Evolutionary conservation across 2,888 invertebrate genomes (phyloP), one percentile per base, ranked within the genome.

Genomic region (Dorcus hopei): DNA sequence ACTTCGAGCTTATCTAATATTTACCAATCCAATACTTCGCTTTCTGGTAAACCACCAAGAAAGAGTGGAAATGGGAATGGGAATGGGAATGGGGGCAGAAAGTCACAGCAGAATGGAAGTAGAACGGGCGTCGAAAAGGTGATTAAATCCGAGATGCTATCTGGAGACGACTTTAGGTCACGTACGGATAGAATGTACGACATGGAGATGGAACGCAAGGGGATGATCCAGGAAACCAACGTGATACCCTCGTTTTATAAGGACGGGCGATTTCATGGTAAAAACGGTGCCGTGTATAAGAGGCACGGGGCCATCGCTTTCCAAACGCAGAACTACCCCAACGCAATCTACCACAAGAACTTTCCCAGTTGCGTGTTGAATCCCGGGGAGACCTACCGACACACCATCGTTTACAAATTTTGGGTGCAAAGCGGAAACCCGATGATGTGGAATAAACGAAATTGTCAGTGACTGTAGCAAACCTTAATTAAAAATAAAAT

Each of bases 241-340:
- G 51, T 26, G 5, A 61, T 61, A 9, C 62, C 65, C n/a, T 39
- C 38, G 38, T 49, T 38, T 23, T 65, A 61, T 54, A 70, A 63
- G 11, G 59, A 61, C 19, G 64, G 65, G 9, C 40, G 62, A 7
- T 70, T 74, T 33, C 64, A 66, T 7, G 95, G 95, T 1, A 95
- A 94, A 76, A 79, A 80, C 5, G 87, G 88, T 0, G 82, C 84
- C 0, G 69, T 73, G 9, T 95, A 95, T 73, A 83, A 80, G 56
- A 87, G 86, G 64, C 92, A 93, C 67, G 87, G 88, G 0, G 91
- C 88, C 3, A 87, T 96, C 71, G 92, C 93, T 69, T 77, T 95
- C 48, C 93, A 94, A 80, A 90, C 95, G 0, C 95, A 96, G 78
- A 91, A 93, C 74, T 95, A 88, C 78, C 95, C 96, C 0, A 91